phyloP scores from a whole-genome alignment of 2,888 invertebrate genomes.

The Dasypolia templi region DNA sequence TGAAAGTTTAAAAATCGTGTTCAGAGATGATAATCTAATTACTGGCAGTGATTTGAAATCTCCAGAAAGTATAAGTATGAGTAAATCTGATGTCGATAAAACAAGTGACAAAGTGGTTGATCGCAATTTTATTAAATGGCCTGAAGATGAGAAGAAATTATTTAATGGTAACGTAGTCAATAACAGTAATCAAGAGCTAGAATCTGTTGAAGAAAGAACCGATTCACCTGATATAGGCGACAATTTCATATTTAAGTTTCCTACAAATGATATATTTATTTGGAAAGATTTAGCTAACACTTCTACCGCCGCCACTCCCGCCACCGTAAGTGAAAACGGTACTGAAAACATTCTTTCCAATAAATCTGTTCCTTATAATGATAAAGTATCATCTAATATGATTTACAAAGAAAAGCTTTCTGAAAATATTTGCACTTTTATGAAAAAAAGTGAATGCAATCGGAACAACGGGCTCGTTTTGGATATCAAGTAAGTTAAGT shows the following conservation, averaged over 20 bases:
- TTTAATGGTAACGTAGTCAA: conserved; percentile 1
- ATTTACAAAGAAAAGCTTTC: conserved; percentile 62
- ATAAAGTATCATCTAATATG: conserved; percentile 47
- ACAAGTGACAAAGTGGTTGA: conserved; percentile 1
- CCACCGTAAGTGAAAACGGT: conserved; percentile 7
- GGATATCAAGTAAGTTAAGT: conserved; percentile 59
- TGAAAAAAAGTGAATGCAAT: conserved; percentile 76
- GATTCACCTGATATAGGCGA: conserved; percentile 62
- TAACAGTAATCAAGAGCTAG: conserved; percentile 17
- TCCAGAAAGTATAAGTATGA: conserved; percentile 28
- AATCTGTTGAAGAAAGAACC: conserved; percentile 40
- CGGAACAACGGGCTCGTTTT: conserved; percentile 76
- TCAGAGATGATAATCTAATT: conserved; percentile 73
- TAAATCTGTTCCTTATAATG: conserved; percentile 40
- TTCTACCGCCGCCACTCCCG: conserved; percentile 2
- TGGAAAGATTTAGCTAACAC: conserved; percentile 38
- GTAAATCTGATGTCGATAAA: conserved; percentile 18
- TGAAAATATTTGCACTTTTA: conserved; percentile 79
- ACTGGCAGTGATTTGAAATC: conserved; percentile 34
- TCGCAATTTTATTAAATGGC: conserved; percentile 52
- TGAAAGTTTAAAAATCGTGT: conserved; percentile 81
- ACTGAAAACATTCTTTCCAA: conserved; percentile 1
- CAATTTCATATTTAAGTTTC: conserved; percentile 75
- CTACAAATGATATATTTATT: conserved; percentile 62
- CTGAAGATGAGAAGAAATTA: conserved; percentile 34